Conservation (phyloP, 92 coral and sea anemone genomes). For the Umimayanthus chanpuru region DNA sequence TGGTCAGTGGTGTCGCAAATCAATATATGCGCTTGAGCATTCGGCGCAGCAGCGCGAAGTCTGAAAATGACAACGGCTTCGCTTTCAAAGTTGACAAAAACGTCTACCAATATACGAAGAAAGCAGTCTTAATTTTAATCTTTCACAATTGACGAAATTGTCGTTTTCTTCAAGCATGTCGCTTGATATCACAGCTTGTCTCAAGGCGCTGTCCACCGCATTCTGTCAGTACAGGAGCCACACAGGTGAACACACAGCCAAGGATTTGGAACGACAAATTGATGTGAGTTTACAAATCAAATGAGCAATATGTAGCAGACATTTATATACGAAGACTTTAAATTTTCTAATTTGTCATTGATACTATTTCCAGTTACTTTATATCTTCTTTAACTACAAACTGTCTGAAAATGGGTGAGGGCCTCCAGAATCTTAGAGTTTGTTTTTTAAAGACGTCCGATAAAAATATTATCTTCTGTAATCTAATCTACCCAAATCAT, state of each 20-base stretch:
- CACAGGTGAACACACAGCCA: slow-evolving; percentile 78
- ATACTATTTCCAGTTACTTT: no score
- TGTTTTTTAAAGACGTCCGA: no score
- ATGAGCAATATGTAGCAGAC: no score
- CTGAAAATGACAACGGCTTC: slow-evolving; percentile 39
- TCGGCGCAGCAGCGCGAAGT: slow-evolving; percentile 57
- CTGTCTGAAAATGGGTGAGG: no score
- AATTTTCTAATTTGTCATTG: not conserved
- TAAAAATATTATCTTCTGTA: no score
- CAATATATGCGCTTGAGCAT: slow-evolving; percentile 42
- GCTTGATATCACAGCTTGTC: slow-evolving; percentile 90
- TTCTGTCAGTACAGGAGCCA: slow-evolving; percentile 92
- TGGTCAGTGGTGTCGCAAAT: slow-evolving; percentile 41
- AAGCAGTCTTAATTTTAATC: not conserved
- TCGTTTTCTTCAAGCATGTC: slow-evolving; percentile 65
- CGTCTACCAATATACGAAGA: no score
- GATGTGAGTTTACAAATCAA: slow-evolving; percentile 68
- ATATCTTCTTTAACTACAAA: not conserved
- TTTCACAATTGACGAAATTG: not conserved
- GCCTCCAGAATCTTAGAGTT: no score
- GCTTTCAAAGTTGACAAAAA: not conserved
- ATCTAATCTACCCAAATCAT: no score
- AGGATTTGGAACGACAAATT: slow-evolving; percentile 93
- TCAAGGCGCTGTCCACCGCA: slow-evolving; percentile 91
- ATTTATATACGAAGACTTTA: no score